phyloP scores from a whole-genome alignment of 1,140 invertebrate genomes.

The Ceratosolen fusciceps region DNA sequence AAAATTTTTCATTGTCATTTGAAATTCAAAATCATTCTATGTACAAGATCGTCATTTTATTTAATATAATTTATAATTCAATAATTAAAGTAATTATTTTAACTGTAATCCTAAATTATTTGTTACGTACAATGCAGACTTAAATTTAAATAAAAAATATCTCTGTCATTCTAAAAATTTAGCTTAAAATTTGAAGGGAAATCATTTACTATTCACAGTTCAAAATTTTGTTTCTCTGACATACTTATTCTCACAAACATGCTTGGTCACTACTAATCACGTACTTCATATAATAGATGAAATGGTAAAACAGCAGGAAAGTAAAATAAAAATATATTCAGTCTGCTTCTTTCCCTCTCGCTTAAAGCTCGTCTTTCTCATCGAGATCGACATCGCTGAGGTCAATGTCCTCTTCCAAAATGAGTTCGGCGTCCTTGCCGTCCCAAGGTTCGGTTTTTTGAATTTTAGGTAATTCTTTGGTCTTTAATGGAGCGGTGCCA shows the following conservation, averaged over 20 bases:
- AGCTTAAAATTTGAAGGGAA: constrained; percentile 9
- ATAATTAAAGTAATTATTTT: neutral
- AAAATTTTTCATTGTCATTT: neutral
- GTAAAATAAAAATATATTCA: constrained; percentile 8
- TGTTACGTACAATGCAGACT: neutral
- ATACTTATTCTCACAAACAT: neutral
- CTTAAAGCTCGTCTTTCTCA: constrained; percentile 86
- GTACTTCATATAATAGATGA: neutral
- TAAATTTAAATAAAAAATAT: neutral
- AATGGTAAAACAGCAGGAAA: neutral
- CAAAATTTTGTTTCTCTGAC: neutral
- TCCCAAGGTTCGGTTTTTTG: constrained; percentile 88
- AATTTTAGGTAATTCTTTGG: constrained; percentile 87
- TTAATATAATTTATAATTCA: neutral
- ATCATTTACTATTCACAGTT: neutral
- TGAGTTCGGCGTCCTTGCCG: constrained; percentile 94
- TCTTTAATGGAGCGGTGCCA: constrained; percentile 90
- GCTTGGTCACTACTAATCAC: neutral
- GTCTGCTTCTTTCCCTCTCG: constrained; percentile 10
- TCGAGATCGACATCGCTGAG: constrained; percentile 92
- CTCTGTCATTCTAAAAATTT: neutral
- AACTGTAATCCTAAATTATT: neutral
- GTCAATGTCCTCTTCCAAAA: constrained; percentile 93
- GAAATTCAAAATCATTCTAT: neutral
- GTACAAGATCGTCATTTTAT: neutral